Evolutionary conservation across 2,888 invertebrate genomes (phyloP), one percentile per base, ranked within the genome.

Genomic region (Drosophila pseudotakahashii): DNA sequence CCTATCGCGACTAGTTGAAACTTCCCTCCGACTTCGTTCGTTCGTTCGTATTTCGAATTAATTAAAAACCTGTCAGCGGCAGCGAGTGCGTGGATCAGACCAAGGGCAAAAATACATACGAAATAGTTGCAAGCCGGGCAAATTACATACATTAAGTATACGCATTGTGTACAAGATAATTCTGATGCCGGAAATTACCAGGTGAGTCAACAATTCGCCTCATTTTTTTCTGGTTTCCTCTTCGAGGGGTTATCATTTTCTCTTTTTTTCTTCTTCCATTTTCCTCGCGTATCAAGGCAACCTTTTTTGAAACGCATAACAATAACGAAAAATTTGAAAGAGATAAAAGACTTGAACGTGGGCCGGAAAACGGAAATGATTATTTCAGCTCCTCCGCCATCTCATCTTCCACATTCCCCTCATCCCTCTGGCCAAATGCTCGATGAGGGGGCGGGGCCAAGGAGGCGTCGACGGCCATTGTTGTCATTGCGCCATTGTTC

Each of bases 311-410:
- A 84, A 71, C 76, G 79, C 72, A 87, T 79, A 83, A 83, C 82
- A 82, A 82, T 82, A 82, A 86, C 84, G 81, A 83, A 82, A 82
- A 83, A 87, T 84, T 81, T 74, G 75, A 86, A 87, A 84, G 81
- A 82, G 76, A 82, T 84, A 82, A 82, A 84, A 81, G 81, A 82
- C 86, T 54, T 62, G 73, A 71, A 72, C 63, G 73, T 70, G 83
- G 81, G 75, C 70, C 86, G 79, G 82, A 86, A 73, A 86, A 73
- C 85, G 85, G 85, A 85, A 85, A 88, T 88, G 86, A 86, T 88
- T 82, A 88, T 85, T 88, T 83, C 86, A 85, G 52, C 73, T 83
- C 76, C 75, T 50, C 67, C 54, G 51, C 58, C 50, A 34, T 48
- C 50, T 36, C 54, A 41, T 50, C 42, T 51, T 50, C 37, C 32